Evolutionary conservation across 2,888 invertebrate species (phyloP), one percentile per base, ranked within the genome.

Genomic region (Drosophila vallismaia): DNA sequence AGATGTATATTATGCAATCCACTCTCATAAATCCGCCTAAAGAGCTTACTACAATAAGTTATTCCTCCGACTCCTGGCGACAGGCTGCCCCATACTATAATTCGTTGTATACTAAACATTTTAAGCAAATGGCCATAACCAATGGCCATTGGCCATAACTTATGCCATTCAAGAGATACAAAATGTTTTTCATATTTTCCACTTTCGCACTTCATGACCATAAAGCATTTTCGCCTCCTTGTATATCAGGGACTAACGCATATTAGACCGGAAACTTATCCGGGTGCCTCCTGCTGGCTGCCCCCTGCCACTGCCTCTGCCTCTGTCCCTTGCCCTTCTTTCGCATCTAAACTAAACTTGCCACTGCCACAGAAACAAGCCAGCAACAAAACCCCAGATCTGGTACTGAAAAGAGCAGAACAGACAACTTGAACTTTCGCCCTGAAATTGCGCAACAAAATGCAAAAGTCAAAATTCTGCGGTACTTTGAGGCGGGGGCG

Each of bases 161-260:
- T 72, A 46, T 72, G 54, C 73, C 70, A 51, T 72, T 66, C 46
- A 64, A 31, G 14, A 44, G 49, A 48, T 31, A 54, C 28, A 49
- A 71, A 56, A 54, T 75, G 64, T 54, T 71, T 71, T 74, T 82
- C 88, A 86, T 86, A 87, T 86, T 84, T 88, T 86, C 82, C 82
- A 86, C 76, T 81, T 83, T 88, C 85, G 74, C 83, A 84, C 88
- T 84, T 88, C 87, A 84, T 88, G 79, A 88, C 81, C 79, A 86
- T 84, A 84, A 84, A 82, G 64, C 88, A 82, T 87, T 82, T 83
- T 68, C 45, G 62, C 72, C 44, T 38, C 31, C 69, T 40, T 64
- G 38, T 67, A 63, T 62, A 82, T 71, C 70, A 68, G 72, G 51
- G 80, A 63, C 88, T 55, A 79, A 79, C 86, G 75, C 86, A 81